Evolutionary conservation across 2,797 vertebrate genomes (phyloP).

Genomic region (Acomys russatus): DNA sequence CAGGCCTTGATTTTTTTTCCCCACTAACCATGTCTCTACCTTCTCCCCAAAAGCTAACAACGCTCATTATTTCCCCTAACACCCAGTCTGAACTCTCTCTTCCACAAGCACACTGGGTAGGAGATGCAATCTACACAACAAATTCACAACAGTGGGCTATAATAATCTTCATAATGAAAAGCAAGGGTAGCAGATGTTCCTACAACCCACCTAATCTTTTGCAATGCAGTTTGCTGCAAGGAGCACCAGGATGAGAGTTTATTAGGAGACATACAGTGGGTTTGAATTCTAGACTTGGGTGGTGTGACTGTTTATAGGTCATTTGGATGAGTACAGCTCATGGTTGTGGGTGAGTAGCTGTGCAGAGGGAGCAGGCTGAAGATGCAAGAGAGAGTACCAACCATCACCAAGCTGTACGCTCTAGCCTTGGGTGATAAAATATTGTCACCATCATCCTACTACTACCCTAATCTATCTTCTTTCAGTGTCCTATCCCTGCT

Average conservation of each 20-base stretch:
- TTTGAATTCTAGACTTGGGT: not conserved
- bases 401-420: not conserved
- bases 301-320: not conserved
- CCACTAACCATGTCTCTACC: not conserved
- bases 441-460: not conserved
- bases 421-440: not conserved
- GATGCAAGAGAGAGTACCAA: not conserved
- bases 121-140: not conserved
- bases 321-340: not conserved
- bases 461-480: not conserved
- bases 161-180: not conserved
- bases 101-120: not conserved
- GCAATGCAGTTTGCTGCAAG: not conserved
- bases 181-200: not conserved
- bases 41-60: not conserved
- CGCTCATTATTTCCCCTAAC: not conserved
- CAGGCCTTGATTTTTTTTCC: not conserved
- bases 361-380: not conserved
- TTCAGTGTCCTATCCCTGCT: not conserved
- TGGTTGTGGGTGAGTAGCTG: not conserved
- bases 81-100: not conserved
- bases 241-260: not conserved
- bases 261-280: not conserved
- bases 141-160: not conserved
- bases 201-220: not conserved